Conservation (phyloP, 2,888 invertebrate genomes). For the Chrysolina americana region DNA sequence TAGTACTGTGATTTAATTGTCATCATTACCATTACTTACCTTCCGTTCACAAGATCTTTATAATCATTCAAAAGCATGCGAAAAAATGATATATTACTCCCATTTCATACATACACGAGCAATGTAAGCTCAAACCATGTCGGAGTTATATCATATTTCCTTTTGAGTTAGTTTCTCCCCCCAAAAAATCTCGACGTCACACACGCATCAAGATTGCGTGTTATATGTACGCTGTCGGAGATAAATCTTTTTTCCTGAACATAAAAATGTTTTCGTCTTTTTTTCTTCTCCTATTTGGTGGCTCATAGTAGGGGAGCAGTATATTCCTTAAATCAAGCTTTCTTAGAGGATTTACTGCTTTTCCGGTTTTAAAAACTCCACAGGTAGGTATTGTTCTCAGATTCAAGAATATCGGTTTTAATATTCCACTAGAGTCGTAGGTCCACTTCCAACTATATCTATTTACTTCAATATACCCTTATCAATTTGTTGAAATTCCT, state of each 20-base stretch:
- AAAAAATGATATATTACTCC: background rate
- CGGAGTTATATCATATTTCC: conserved; percentile 26
- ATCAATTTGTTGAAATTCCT: no score
- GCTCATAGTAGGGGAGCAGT: conserved; percentile 5
- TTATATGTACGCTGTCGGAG: conserved; percentile 36
- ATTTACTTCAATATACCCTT: no score
- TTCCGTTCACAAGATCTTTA: background rate
- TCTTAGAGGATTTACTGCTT: background rate
- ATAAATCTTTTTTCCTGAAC: conserved; percentile 41
- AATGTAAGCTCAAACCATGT: conserved; percentile 7
- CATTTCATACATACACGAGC: background rate
- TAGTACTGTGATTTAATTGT: no score
- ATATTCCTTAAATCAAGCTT: background rate
- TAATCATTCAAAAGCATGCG: background rate
- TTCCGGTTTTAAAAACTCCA: no score
- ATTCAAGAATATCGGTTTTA: no score
- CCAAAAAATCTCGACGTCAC: conserved; percentile 40
- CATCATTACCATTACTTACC: background rate
- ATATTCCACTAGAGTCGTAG: no score
- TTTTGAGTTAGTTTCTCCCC: conserved; percentile 1
- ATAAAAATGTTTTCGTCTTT: conserved; percentile 33
- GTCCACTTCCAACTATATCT: no score
- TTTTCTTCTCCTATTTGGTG: conserved; percentile 17
- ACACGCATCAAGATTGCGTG: conserved; percentile 44
- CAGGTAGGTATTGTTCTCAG: no score